A percentile compares a stretch with the other conserved stretches of the same genome.
phyloP scores from a whole-genome alignment of 1,140 invertebrate genomes.

The Cotesia typhae region DNA sequence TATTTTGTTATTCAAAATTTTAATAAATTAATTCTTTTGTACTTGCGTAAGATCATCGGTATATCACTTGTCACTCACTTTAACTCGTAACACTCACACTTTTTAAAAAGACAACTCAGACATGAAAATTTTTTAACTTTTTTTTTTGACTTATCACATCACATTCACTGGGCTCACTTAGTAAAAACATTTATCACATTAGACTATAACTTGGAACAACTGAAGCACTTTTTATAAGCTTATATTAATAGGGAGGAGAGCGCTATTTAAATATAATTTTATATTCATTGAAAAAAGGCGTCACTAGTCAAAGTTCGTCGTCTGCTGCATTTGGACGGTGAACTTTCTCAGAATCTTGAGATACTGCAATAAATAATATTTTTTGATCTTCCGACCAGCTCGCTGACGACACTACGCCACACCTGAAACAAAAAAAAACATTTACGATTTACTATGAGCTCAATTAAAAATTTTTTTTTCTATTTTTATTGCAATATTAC shows the following conservation, averaged over 20 bases:
- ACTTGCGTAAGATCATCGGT: conserved; percentile 47
- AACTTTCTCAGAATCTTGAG: conserved; percentile 56
- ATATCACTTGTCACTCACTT: conserved; percentile 46
- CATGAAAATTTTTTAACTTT: conserved; percentile 30
- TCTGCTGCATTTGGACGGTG: conserved; percentile 30
- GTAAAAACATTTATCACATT: conserved; percentile 41
- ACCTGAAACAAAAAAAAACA: conserved; percentile 57
- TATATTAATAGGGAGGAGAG: conserved; percentile 26
- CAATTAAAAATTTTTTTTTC: background rate
- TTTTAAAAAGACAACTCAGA: conserved; percentile 10
- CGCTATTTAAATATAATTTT: conserved; percentile 22
- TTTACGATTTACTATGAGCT: background rate
- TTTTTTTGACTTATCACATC: conserved; percentile 53
- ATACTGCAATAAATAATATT: conserved; percentile 52
- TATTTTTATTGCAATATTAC: background rate
- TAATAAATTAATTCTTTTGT: conserved; percentile 43
- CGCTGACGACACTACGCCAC: conserved; percentile 63
- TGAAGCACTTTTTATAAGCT: conserved; percentile 48
- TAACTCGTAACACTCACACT: conserved; percentile 21
- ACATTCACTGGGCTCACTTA: conserved; percentile 44
- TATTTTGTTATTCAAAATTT: background rate
- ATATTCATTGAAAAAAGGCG: conserved; percentile 11
- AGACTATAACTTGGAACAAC: conserved; percentile 39
- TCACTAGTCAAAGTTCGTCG: conserved; percentile 36
- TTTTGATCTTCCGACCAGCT: conserved; percentile 61